Percentiles rank a stretch among this genome's conserved stretches.
Conservation (phyloP, 2,888 invertebrate species). For the Hypomecis atomaria region DNA sequence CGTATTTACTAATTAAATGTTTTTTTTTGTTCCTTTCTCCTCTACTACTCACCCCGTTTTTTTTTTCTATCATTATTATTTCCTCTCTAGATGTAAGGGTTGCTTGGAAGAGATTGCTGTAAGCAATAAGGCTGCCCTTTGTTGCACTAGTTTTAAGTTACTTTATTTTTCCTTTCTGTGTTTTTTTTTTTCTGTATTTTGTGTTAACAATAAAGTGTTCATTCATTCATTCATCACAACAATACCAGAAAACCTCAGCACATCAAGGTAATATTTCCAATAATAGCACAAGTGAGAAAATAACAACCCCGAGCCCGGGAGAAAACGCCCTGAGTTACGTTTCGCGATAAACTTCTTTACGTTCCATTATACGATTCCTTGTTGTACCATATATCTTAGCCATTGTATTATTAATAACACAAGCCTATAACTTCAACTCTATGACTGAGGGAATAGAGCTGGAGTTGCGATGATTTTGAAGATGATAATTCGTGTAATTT, state of each 20-base stretch:
- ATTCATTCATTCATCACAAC: conserved; percentile 9
- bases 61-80: too few relatives aligned
- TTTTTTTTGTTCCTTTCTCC: too few relatives aligned
- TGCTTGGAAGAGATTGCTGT: too few relatives aligned
- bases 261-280: conserved; percentile 26
- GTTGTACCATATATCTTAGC: conserved; percentile 38
- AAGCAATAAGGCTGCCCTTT: too few relatives aligned
- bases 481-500: conserved; percentile 39
- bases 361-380: conserved; percentile 44
- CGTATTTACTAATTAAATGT: too few relatives aligned
- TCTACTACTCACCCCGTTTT: too few relatives aligned
- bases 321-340: conserved; percentile 39
- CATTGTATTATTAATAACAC: conserved; percentile 35
- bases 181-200: too few relatives aligned
- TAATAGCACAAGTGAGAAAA: conserved; percentile 30
- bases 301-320: conserved; percentile 24
- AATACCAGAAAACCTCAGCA: conserved; percentile 16
- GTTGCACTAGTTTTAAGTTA: too few relatives aligned
- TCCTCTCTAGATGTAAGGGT: too few relatives aligned
- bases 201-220: too few relatives aligned
- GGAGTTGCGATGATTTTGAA: conserved; percentile 6
- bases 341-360: conserved; percentile 48
- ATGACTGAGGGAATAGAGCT: conserved; percentile 22
- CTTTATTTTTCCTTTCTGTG: too few relatives aligned
- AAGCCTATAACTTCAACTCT: conserved; percentile 30